Evolutionary conservation across 2,888 invertebrate genomes (phyloP).

Genomic region (Aphrophora alni): DNA sequence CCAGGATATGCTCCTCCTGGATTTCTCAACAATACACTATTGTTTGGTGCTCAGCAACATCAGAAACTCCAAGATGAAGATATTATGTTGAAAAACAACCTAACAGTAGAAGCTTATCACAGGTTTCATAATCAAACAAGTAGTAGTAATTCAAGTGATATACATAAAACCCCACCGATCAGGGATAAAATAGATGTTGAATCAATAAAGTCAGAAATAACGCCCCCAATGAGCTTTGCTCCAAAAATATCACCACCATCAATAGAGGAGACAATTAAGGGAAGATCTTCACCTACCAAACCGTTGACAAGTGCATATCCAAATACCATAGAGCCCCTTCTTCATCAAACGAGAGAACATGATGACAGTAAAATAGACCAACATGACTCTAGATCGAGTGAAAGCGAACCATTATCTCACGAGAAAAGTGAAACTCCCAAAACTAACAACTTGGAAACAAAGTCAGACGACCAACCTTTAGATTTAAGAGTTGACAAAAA

Average conservation of each 20-base stretch:
- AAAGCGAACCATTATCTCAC: constrained; percentile 38
- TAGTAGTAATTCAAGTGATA: constrained; percentile 5
- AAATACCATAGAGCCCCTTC: constrained; percentile 21
- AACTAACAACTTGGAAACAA: not conserved
- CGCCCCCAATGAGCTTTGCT: not conserved
- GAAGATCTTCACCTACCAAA: constrained; percentile 68
- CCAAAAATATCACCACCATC: constrained; percentile 70
- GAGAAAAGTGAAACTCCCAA: constrained; percentile 28
- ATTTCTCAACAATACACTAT: constrained; percentile 66
- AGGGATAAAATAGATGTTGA: not conserved
- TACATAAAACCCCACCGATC: constrained; percentile 63
- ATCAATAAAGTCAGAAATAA: not conserved
- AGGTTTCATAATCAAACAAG: constrained; percentile 10
- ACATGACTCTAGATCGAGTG: constrained; percentile 30
- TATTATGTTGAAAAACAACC: constrained; percentile 30
- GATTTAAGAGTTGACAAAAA: constrained; percentile 73
- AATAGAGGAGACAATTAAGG: constrained; percentile 63
- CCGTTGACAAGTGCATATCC: constrained; percentile 57
- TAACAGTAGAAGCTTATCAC: constrained; percentile 12
- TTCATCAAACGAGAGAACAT: constrained; percentile 13
- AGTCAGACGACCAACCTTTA: constrained; percentile 68
- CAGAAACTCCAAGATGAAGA: constrained; percentile 43
- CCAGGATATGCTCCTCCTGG: constrained; percentile 36
- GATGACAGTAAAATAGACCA: constrained; percentile 17
- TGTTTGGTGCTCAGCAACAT: constrained; percentile 58